These are phyloP conservation scores for Halisarca cf. caerulea DNA, from an alignment of 37 sponge, comb jelly and placozoan species.

Conservation along the genomic window DNA sequence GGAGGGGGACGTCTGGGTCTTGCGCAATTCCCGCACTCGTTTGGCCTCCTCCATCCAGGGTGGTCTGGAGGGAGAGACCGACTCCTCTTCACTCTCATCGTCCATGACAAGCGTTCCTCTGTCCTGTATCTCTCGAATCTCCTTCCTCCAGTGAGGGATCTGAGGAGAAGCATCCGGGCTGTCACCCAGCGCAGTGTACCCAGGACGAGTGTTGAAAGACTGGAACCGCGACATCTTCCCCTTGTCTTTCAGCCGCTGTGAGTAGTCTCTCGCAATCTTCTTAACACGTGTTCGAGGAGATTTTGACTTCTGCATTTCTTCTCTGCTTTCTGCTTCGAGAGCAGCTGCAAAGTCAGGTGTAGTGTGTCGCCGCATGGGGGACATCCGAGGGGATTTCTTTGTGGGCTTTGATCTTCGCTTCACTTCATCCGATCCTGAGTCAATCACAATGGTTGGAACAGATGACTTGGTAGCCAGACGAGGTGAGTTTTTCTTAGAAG, in stretches of 20 bases:
- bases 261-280: conserved; percentile 9
- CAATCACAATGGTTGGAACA: conserved; percentile 6
- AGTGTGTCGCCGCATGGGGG: neutral
- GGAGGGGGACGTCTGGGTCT: neutral
- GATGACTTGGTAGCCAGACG: no score
- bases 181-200: neutral
- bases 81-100: neutral
- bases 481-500: no score
- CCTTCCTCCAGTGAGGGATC: neutral
- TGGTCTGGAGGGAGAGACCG: neutral
- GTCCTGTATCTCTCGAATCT: neutral
- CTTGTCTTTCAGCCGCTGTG: neutral
- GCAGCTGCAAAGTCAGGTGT: neutral
- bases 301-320: neutral
- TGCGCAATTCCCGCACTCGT: neutral
- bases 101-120: neutral
- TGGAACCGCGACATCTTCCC: neutral
- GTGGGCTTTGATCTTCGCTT: neutral
- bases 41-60: conserved; percentile 10
- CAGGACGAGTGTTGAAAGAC: neutral
- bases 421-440: neutral
- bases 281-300: neutral
- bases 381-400: neutral
- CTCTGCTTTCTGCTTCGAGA: neutral
- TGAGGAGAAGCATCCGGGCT: neutral